Evolutionary conservation across 2,888 invertebrate genomes (phyloP).

Genomic region (Atherix ibis): DNA sequence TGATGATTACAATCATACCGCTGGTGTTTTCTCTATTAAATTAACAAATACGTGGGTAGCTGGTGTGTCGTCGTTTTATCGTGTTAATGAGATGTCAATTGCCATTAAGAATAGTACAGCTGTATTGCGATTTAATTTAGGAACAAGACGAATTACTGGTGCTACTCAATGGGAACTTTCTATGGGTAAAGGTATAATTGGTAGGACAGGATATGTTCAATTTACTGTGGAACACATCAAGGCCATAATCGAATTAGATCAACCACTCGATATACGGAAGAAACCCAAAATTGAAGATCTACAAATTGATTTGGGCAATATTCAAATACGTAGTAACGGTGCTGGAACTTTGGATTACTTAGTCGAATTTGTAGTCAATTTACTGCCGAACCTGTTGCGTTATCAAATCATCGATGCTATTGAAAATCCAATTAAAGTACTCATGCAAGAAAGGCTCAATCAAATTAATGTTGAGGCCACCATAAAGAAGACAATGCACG

Average conservation of each 20-base stretch:
- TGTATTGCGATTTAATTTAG: constrained; percentile 44
- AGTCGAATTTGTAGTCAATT: constrained; percentile 63
- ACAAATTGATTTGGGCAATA: constrained; percentile 67
- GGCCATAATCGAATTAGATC: constrained; percentile 50
- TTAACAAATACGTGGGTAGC: constrained; percentile 61
- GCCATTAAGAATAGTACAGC: constrained; percentile 56
- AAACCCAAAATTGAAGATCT: constrained; percentile 55
- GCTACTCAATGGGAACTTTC: constrained; percentile 64
- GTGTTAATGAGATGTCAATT: constrained; percentile 61
- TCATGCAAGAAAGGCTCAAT: constrained; percentile 51
- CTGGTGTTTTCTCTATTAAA: constrained; percentile 52
- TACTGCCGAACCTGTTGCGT: constrained; percentile 68
- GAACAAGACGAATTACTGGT: constrained; percentile 64
- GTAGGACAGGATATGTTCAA: constrained; percentile 53
- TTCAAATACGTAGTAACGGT: constrained; percentile 68
- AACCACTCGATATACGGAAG: constrained; percentile 61
- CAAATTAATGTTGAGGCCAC: constrained; percentile 57
- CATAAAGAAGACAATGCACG: too few relatives aligned
- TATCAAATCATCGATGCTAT: constrained; percentile 78
- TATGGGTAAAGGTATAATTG: constrained; percentile 47
- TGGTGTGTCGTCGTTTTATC: constrained; percentile 66
- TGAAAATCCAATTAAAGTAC: constrained; percentile 58
- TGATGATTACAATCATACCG: constrained; percentile 54
- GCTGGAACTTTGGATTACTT: constrained; percentile 76
- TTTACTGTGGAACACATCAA: constrained; percentile 68